Percentiles rank a stretch among this genome's conserved stretches.
Conservation (phyloP, 1,140 invertebrate species). For the Apolygus lucorum region DNA sequence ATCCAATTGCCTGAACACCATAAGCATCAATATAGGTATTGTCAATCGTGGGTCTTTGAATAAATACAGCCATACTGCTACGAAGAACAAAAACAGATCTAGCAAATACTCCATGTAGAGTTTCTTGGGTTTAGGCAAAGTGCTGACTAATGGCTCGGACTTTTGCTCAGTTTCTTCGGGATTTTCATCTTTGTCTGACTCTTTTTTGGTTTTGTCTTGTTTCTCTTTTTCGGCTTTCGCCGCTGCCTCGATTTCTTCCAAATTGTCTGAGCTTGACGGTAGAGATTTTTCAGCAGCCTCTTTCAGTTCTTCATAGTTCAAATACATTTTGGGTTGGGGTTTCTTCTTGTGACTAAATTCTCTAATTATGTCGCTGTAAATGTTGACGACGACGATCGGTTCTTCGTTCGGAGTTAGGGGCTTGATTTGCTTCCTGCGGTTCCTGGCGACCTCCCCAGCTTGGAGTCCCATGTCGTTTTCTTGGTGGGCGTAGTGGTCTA, state of each 20-base stretch:
- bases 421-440: conserved; percentile 23
- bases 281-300: conserved; percentile 44
- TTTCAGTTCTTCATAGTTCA: conserved; percentile 54
- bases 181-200: neutral
- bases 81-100: conserved; percentile 37
- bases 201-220: conserved; percentile 5
- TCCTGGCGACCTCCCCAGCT: conserved; percentile 29
- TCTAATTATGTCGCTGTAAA: conserved; percentile 69
- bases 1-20: conserved; percentile 64
- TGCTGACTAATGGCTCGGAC: neutral
- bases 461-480: conserved; percentile 27
- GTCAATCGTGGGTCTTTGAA: conserved; percentile 67
- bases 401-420: conserved; percentile 21
- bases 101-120: conserved; percentile 30
- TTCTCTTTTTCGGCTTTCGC: neutral
- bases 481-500: neutral
- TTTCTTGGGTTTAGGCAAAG: conserved; percentile 25
- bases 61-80: conserved; percentile 66
- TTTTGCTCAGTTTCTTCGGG: neutral
- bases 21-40: conserved; percentile 61
- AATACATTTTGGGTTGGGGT: conserved; percentile 45
- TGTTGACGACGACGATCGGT: conserved; percentile 59
- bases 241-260: neutral
- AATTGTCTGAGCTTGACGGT: neutral
- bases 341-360: conserved; percentile 51